Evolutionary conservation across 2,888 invertebrate genomes (phyloP).

Genomic region (Thelaira solivaga): DNA sequence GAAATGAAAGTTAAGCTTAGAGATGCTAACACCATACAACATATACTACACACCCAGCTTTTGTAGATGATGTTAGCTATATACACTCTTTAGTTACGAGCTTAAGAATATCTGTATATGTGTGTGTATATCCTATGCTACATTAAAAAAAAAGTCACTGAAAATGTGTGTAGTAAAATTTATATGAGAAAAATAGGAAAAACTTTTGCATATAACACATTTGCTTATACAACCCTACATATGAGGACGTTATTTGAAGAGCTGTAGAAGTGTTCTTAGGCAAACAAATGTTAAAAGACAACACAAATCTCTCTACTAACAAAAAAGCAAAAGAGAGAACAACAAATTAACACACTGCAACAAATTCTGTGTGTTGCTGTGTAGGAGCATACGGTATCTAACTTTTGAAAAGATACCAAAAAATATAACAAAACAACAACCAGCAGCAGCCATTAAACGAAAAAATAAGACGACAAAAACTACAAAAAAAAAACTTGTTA

Average conservation of each 20-base stretch:
- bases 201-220: constrained; percentile 7
- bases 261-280: constrained; percentile 47
- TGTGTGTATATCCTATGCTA: background rate
- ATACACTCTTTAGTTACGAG: background rate
- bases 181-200: constrained; percentile 1
- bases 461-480: constrained; percentile 18
- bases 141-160: background rate
- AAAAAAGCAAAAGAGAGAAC: background rate
- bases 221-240: background rate
- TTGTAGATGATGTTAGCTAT: too few relatives aligned
- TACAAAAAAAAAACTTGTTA: constrained; percentile 39
- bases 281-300: constrained; percentile 52
- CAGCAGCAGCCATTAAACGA: too few relatives aligned
- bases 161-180: background rate
- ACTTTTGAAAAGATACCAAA: background rate
- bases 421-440: constrained; percentile 22
- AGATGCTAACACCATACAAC: constrained; percentile 25
- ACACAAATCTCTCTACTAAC: constrained; percentile 14
- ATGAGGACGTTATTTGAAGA: constrained; percentile 46
- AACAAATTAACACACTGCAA: constrained; percentile 39
- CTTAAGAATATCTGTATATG: background rate
- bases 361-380: background rate
- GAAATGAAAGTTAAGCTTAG: constrained; percentile 46
- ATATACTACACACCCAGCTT: background rate
- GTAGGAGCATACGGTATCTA: background rate